Base-by-base conservation (phyloP, 2,797 vertebrate genomes). In the Chromis chromis region DNA sequence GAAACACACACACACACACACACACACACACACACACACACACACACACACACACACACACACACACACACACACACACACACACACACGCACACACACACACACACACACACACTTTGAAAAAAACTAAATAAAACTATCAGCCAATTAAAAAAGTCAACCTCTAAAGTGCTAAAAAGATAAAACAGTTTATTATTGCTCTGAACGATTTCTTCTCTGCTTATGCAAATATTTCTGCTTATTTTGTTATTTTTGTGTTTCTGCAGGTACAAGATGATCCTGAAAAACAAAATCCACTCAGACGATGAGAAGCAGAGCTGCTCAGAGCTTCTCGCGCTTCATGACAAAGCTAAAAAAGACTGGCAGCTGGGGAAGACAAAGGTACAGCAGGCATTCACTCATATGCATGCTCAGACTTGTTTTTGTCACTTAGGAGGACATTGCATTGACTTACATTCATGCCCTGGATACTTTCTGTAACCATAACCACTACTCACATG, bases 311-410 rank as follows among this genome's bases (percentile, higher is more conserved):
- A 91, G 86, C 85, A 79, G 70, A 82, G 86, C 49, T 96, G 96
- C 86, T 89, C 88, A 17, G 89, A 93, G 48, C 93, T 98, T 62
- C 95, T 98, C 67, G 86, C 86, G 24, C 85, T 74, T 28, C 93
- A 94, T 17, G 94, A 97, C 73, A 84, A 79, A 77, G 81, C 81
- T 60, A 95, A 89, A 84, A 95, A 82, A 67, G 94, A 95, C 63
- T 98, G 96, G 97, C 96, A 97, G 66, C 78, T 98, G 76, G 97
- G 97, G 53, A 98, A 96, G 89, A 96, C 95, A 65, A 98, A 98
- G 96, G 97, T 98, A 93, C 68, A 68, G 58, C 53, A n/a, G 2
- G 28, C 36, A 55, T 31, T 62, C 53, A 27, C 42, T 40, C 66
- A 48, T 49, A 57, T n/a, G 63, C 76, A 74, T 17, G 68, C 56